Conservation (phyloP, 2,888 invertebrate species). For the Perdita meconis region DNA sequence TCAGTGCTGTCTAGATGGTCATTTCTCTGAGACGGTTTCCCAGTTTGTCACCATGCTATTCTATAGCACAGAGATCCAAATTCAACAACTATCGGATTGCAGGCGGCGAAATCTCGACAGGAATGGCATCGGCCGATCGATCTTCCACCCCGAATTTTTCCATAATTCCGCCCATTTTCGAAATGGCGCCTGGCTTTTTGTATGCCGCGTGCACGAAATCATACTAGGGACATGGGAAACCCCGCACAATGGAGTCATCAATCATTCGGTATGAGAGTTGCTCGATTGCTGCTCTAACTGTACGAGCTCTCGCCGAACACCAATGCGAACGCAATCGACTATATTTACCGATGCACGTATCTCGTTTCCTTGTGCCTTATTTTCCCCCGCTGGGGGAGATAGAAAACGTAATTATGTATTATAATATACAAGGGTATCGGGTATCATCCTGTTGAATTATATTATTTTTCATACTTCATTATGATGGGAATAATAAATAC, state of each 20-base stretch:
- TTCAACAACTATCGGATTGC: slow-evolving; percentile 51
- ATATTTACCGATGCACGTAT: slow-evolving; percentile 75
- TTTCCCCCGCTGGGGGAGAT: background rate
- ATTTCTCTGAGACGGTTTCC: background rate
- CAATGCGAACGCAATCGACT: slow-evolving; percentile 78
- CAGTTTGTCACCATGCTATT: slow-evolving; percentile 34
- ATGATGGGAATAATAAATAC: too few species aligned
- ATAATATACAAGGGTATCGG: background rate
- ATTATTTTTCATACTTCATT: too few species aligned
- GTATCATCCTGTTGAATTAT: too few species aligned
- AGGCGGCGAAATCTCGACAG: slow-evolving; percentile 57
- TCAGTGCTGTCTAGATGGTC: slow-evolving; percentile 15
- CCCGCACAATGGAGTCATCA: slow-evolving; percentile 83
- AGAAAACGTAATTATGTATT: slow-evolving; percentile 1
- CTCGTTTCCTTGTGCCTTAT: background rate
- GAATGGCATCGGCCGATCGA: slow-evolving; percentile 68
- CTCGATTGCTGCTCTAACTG: slow-evolving; percentile 80
- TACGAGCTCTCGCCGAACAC: slow-evolving; percentile 62
- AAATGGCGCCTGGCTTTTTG: slow-evolving; percentile 78
- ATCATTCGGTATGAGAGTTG: slow-evolving; percentile 82
- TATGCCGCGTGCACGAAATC: slow-evolving; percentile 73
- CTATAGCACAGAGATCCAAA: slow-evolving; percentile 21
- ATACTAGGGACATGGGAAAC: slow-evolving; percentile 75
- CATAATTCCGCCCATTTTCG: slow-evolving; percentile 81
- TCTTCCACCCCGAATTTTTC: slow-evolving; percentile 79